These are phyloP conservation scores for Stenopsyche tienmushanensis DNA, from an alignment of 1,140 invertebrate genomes.

Conservation along the genomic window DNA sequence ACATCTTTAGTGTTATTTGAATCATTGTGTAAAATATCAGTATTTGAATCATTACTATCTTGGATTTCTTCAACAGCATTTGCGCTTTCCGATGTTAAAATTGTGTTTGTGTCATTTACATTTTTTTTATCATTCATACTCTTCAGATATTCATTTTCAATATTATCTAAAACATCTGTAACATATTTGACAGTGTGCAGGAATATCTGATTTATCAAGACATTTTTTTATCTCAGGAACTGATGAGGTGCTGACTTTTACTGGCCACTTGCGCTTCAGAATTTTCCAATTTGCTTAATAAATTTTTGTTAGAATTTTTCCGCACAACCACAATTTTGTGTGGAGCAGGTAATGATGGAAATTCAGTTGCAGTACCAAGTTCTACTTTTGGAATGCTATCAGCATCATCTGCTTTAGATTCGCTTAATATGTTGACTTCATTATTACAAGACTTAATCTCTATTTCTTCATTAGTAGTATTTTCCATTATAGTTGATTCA, in stretches of 20 bases:
- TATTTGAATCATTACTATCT: conserved; percentile 27
- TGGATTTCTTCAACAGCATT: conserved; percentile 37
- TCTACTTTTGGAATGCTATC: conserved; percentile 46
- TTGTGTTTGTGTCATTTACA: not conserved
- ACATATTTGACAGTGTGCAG: conserved; percentile 46
- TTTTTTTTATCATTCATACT: conserved; percentile 32
- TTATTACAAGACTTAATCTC: not conserved
- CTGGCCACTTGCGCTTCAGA: not conserved
- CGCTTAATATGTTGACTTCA: not conserved
- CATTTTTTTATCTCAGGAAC: conserved; percentile 20
- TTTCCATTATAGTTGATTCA: not conserved
- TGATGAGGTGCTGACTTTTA: conserved; percentile 15
- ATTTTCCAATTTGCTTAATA: conserved; percentile 5
- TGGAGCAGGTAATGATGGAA: conserved; percentile 48
- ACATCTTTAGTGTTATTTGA: not conserved
- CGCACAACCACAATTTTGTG: conserved; percentile 48
- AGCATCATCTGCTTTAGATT: not conserved
- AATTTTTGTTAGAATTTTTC: conserved; percentile 46
- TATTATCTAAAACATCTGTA: conserved; percentile 47
- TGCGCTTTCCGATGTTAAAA: not conserved
- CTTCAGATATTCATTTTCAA: conserved; percentile 51
- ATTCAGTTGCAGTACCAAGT: conserved; percentile 56
- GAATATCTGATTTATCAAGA: conserved; percentile 36
- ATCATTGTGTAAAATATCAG: not conserved
- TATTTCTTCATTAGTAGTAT: not conserved